Evolutionary conservation across 2,113 vertebrate species (phyloP), one percentile per base, ranked within the genome.

Genomic region (Triplophysa siluroides): DNA sequence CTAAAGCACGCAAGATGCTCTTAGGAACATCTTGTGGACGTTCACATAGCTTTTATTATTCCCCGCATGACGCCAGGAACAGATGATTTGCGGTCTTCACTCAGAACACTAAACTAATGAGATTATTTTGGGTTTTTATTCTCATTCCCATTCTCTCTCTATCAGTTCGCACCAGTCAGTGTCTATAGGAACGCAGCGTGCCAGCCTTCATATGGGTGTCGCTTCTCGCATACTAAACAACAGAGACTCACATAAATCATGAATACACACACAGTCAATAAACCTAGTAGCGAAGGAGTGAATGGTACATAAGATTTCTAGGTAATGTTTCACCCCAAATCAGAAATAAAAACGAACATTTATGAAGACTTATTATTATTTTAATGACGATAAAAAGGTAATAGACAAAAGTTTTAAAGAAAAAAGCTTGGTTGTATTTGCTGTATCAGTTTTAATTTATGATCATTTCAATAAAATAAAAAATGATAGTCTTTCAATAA

Each of bases 71-170:
- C 24, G 45, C 74, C 62, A 54, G 43, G 65, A 65, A 33, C 19
- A 52, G 60, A 64, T 62, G 60, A 64, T 76, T 64, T 41, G 61
- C 54, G 74, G 74, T 62, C 43, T 52, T 76, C 43, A 65, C 61
- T 76, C 26, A 54, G 65, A 76, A 76, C 26, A 54, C 24, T 50
- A 45, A 47, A 43, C 50, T 76, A 76, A 76, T 76, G 74, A 76
- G 74, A 76, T 76, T 76, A 76, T 21, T 7, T 65, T 76, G 74
- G 18, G 2, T 18, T 76, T 76, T 65, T 45, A 76, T 76, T 76
- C 60, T 65, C 21, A 1, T 18, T 75, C 58, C 23, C 72, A 13
- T 76, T 76, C 26, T 65, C 11, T 26, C 74, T 52, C 63, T 65
- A 65, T 76, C 74, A 65, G 24, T 76, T 54, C 18, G 45, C 62